Base-by-base conservation (phyloP, 2,797 vertebrate genomes). In the Esox masquinongy region DNA sequence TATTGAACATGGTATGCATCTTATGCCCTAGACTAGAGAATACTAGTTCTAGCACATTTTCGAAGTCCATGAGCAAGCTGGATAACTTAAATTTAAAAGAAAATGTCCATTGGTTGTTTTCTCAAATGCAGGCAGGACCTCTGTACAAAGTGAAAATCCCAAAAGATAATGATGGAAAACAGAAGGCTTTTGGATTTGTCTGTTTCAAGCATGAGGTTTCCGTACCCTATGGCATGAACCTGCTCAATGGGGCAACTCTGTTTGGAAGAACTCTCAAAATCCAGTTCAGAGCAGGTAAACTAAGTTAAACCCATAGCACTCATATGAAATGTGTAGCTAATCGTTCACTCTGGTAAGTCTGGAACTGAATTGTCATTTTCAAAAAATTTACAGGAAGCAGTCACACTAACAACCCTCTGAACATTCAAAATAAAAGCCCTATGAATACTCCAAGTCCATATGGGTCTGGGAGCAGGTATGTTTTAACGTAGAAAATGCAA, bases 171-270 rank as follows among this genome's bases (percentile, higher is more conserved):
- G 97, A 98, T 5, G 98, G 97, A 14, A 95, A 95, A 76, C 94
- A 95, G 75, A 99, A 98, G 82, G 93, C 95, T 0, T 99, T 98
- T 84, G 98, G 97, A 0, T 99, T 99, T 74, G 96, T 97, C 19
- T 96, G 96, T 8, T 99, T 96, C 86, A 98, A 97, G 64, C 97
- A 99, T 5, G 97, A 98, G 73, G 95, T 94, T 64, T 99, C 98
- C 0, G 97, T 94, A 24, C 97, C 97, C 0, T 99, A 99, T 7
- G 96, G 95, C 2, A 93, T 99, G 94, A 92, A 92, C 68, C 91
- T 99, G 1, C 90, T 99, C 2, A 94, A 97, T 69, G 97, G 97
- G 12, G 93, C 93, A 17, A 89, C 93, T 50, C 91, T 99, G 1
- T 95, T 90, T 31, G 97, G 97, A 50, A 94, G 94, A 77, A 92